These are phyloP conservation scores for Amphiprion ocellaris DNA, from an alignment of 2,113 vertebrate species.

Conservation along the genomic window DNA sequence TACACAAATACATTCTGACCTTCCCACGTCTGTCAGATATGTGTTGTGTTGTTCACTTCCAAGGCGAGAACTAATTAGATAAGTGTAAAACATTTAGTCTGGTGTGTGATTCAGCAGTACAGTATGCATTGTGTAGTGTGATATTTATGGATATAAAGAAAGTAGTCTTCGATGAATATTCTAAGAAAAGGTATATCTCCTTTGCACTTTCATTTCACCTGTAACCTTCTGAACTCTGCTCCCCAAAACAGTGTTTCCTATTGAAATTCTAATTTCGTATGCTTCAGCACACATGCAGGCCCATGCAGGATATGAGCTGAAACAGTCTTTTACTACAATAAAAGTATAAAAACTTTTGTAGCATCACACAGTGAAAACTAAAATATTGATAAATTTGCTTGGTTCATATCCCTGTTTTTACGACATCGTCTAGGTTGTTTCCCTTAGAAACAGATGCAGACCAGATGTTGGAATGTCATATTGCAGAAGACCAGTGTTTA, in stretches of 20 bases:
- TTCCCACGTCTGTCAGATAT: conserved; percentile 49
- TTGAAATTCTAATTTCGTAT: neutral
- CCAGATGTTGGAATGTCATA: conserved; percentile 48
- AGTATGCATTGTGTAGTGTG: neutral
- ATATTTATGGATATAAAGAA: neutral
- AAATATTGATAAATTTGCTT: conserved; percentile 21
- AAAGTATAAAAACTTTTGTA: conserved; percentile 3
- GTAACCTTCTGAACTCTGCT: neutral
- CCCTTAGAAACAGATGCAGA: conserved; percentile 24
- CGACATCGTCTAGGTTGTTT: conserved; percentile 5
- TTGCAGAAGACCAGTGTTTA: neutral
- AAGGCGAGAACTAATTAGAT: conserved; percentile 62
- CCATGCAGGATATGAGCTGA: neutral
- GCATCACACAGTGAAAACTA: conserved; percentile 33
- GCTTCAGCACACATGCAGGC: neutral
- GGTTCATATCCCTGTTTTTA: conserved; percentile 26
- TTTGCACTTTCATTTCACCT: neutral
- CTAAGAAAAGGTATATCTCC: neutral
- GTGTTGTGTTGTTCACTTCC: conserved; percentile 43
- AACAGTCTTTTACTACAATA: neutral
- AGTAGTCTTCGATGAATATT: neutral
- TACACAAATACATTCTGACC: conserved; percentile 63
- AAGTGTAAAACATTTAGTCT: conserved; percentile 41
- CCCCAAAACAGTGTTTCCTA: neutral
- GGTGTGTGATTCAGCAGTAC: conserved; percentile 29